These are phyloP conservation scores for Gopherus evgoodei DNA, from an alignment of 2,113 vertebrate genomes.

Conservation along the genomic window DNA sequence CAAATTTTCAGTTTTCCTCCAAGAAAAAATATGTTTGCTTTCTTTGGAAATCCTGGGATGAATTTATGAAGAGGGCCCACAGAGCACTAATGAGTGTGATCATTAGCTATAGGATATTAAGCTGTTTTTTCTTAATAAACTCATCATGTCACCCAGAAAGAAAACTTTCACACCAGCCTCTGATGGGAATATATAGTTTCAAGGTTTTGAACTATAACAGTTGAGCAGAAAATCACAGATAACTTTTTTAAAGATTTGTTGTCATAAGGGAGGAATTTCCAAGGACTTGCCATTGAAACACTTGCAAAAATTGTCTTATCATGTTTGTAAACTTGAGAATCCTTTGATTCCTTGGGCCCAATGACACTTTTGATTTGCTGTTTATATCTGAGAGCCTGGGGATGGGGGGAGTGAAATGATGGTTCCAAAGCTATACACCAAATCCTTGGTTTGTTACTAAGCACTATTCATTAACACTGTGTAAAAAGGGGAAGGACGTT, in stretches of 20 bases:
- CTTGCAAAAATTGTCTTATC: background rate
- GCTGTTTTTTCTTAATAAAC: background rate
- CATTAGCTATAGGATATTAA: background rate
- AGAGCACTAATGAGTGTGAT: background rate
- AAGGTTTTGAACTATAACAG: conserved; percentile 48
- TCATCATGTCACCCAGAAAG: background rate
- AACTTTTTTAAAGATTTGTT: conserved; percentile 2
- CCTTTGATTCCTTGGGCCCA: background rate
- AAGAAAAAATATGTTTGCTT: background rate
- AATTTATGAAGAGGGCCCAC: too few species aligned
- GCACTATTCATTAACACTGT: background rate
- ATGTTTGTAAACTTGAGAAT: background rate
- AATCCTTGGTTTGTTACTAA: background rate
- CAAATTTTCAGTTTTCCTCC: background rate
- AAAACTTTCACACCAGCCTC: conserved; percentile 27
- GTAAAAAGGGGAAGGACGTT: background rate
- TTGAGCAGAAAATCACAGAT: conserved; percentile 45
- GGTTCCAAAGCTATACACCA: background rate
- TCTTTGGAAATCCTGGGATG: background rate
- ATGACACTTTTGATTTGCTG: background rate
- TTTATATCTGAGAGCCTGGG: background rate
- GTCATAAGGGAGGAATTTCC: conserved; percentile 19
- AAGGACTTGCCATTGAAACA: background rate
- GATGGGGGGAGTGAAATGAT: background rate
- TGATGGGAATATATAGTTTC: conserved; percentile 30